A percentile compares a stretch with the other conserved stretches of the same genome.
Conservation (phyloP, 2,888 invertebrate genomes). For the Drosophila greeni region DNA sequence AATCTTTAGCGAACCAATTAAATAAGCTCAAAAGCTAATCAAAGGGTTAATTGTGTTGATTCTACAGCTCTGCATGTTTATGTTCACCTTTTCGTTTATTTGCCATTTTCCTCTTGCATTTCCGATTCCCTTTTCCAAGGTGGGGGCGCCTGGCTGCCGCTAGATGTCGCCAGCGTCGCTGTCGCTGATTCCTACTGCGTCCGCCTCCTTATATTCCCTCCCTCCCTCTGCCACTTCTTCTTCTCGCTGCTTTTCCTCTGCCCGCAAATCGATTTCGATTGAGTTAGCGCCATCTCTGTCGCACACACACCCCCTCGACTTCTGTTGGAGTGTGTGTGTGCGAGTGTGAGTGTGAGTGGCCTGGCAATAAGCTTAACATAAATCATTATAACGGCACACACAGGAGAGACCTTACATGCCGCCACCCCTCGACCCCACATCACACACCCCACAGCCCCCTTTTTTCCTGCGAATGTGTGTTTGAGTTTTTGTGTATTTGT, state of each 20-base stretch:
- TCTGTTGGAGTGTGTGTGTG: slow-evolving; percentile 25
- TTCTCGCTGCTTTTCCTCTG: slow-evolving; percentile 20
- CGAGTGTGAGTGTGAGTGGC: slow-evolving; percentile 20
- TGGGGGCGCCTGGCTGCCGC: slow-evolving; percentile 7
- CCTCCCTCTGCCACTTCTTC: slow-evolving; percentile 8
- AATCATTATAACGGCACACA: slow-evolving; percentile 64
- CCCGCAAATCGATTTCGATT: slow-evolving; percentile 45
- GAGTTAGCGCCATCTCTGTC: slow-evolving; percentile 19
- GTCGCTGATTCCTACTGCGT: slow-evolving; percentile 6
- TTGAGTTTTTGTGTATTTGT: slow-evolving; percentile 33
- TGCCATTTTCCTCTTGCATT: slow-evolving; percentile 24
- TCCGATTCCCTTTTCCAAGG: slow-evolving; percentile 9
- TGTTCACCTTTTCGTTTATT: slow-evolving; percentile 2
- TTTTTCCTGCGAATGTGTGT: slow-evolving; percentile 8
- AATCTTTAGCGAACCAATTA: neutral
- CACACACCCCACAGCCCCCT: neutral
- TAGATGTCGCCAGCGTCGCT: slow-evolving; percentile 18
- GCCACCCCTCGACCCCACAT: slow-evolving; percentile 7
- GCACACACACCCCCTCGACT: slow-evolving; percentile 33
- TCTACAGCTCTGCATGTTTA: neutral
- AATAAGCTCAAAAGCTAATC: neutral
- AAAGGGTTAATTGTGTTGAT: slow-evolving; percentile 7
- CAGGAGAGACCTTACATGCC: slow-evolving; percentile 28
- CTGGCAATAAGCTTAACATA: slow-evolving; percentile 62
- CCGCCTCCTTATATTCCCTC: slow-evolving; percentile 12